Base-by-base conservation (phyloP, 2,888 invertebrate species). In the Strigamia maritima region DNA sequence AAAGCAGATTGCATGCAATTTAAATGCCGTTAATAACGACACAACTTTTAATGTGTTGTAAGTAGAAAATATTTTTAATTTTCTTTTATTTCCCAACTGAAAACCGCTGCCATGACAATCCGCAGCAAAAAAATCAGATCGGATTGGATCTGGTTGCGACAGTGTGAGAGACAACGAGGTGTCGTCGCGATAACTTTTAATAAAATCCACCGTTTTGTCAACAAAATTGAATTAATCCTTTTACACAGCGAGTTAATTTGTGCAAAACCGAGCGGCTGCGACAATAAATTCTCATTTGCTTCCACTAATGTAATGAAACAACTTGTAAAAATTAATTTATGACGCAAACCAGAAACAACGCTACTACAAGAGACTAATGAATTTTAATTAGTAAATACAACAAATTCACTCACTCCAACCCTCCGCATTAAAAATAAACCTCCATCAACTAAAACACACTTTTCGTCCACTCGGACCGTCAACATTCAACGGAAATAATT, bases 171-270 rank as follows among this genome's bases (percentile, higher is more conserved):
- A 26, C 24, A 65, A 65, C 26, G 65, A 65, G 65, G 65, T 65
- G 65, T 65, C 65, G 65, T 65, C 24, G 65, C 65, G 65, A 65
- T 65, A 65, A 65, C 65, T 65, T 65, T 65, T 65, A 65, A 65
- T 65, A 65, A 65, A 65, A 26, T 65, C 65, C 65, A 65, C 65
- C 65, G 65, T 65, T 65, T 65, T 65, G 65, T 65, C 65, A 65
- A 65, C 65, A 65, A 65, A 65, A 65, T 65, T 65, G 65, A 65
- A 65, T 65, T 65, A 65, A 65, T 65, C 65, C 65, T 65, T 65
- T 65, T 65, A 65, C 65, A 65, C 65, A 14, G 65, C 65, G 10
- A 65, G 65, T 65, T 65, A 65, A 65, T 65, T 65, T 65, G 65
- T 65, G 65, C 65, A 65, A 65, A 65, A 65, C 65, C 65, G 28